A percentile compares a stretch with the other conserved stretches of the same genome.
phyloP scores from a whole-genome alignment of 2,113 vertebrate species.

The Apaloderma vittatum region DNA sequence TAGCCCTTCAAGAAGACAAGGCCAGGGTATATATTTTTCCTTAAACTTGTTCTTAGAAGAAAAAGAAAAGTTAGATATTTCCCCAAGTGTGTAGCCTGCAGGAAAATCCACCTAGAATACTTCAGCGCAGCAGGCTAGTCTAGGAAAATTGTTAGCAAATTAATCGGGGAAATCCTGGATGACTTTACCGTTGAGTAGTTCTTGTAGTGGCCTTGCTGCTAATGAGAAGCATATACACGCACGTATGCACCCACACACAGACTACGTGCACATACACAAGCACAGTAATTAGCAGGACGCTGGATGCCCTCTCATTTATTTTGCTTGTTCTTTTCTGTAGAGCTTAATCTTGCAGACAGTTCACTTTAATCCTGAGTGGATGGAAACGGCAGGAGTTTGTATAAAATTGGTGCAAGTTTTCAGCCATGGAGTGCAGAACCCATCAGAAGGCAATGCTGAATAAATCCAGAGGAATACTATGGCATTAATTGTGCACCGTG shows the following conservation, averaged over 20 bases:
- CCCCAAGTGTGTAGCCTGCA: neutral
- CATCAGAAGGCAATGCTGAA: slow-evolving; percentile 21
- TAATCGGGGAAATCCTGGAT: neutral
- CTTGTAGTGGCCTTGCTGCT: neutral
- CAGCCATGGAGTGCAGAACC: neutral
- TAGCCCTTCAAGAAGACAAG: neutral
- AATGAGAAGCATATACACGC: neutral
- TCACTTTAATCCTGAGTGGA: neutral
- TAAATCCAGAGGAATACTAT: slow-evolving; percentile 24
- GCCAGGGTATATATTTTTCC: neutral
- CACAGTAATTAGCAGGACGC: slow-evolving; percentile 8
- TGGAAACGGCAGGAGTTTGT: slow-evolving; percentile 42
- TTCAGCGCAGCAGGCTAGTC: neutral
- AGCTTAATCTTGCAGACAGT: slow-evolving; percentile 53
- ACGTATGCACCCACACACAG: neutral
- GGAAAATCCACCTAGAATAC: neutral
- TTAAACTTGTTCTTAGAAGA: neutral
- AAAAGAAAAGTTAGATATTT: neutral
- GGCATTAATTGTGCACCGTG: slow-evolving; percentile 52
- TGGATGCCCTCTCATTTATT: slow-evolving; percentile 36
- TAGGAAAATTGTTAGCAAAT: neutral
- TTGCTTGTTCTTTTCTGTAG: slow-evolving; percentile 20
- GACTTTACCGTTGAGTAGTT: neutral
- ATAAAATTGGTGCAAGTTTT: slow-evolving; percentile 55
- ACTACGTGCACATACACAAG: neutral